These are phyloP conservation scores for Sericinus montela DNA, from an alignment of 2,888 invertebrate genomes.

Conservation along the genomic window DNA sequence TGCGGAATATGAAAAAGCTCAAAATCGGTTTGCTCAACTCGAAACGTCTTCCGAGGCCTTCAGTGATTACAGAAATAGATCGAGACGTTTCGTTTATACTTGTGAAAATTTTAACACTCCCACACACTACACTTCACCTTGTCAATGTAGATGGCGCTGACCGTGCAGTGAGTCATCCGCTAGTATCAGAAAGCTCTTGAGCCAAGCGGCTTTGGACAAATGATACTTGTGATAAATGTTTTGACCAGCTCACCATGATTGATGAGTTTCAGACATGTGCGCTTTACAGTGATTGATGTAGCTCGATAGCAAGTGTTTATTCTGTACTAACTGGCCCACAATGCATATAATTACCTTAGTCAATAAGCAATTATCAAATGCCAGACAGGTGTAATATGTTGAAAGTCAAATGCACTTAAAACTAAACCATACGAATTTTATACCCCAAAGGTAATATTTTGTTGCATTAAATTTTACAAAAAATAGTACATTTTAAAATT, in stretches of 20 bases:
- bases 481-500: too few relatives aligned
- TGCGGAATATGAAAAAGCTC: conserved; percentile 47
- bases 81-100: conserved; percentile 72
- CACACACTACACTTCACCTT: conserved; percentile 67
- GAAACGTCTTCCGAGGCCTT: conserved; percentile 62
- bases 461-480: too few relatives aligned
- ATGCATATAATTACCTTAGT: too few relatives aligned
- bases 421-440: too few relatives aligned
- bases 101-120: conserved; percentile 70
- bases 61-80: conserved; percentile 67
- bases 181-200: conserved; percentile 26
- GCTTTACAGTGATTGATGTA: not conserved
- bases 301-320: not conserved
- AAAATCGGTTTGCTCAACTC: conserved; percentile 33
- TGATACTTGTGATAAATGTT: conserved; percentile 15
- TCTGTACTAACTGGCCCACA: not conserved
- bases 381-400: too few relatives aligned
- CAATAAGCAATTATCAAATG: too few relatives aligned
- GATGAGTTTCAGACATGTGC: conserved; percentile 10
- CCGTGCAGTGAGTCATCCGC: conserved; percentile 54
- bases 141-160: conserved; percentile 71
- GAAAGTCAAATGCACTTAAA: too few relatives aligned
- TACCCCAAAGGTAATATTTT: too few relatives aligned
- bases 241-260: conserved; percentile 10
- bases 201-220: conserved; percentile 21